A percentile compares a stretch with the other conserved stretches of the same genome.
Conservation (phyloP, 2,113 vertebrate genomes). For the Psittacus erithacus region DNA sequence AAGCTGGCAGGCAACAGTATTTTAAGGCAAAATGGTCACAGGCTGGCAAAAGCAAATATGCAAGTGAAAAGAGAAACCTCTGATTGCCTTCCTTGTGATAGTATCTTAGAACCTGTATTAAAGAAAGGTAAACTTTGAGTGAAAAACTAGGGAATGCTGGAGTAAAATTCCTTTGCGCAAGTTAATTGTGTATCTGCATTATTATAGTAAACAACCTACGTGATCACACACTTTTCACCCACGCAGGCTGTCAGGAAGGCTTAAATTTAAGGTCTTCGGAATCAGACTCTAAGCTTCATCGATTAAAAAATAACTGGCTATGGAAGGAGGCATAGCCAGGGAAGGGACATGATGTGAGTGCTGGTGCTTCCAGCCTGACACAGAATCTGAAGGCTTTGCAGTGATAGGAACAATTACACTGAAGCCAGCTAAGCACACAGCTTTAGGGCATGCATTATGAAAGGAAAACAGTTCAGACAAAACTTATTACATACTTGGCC, state of each 20-base stretch:
- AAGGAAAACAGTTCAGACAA: conserved; percentile 56
- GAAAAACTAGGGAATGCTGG: background rate
- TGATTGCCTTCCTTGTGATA: background rate
- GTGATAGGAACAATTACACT: background rate
- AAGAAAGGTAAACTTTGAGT: background rate
- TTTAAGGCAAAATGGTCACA: background rate
- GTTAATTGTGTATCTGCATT: background rate
- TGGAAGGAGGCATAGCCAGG: background rate
- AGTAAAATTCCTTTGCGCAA: background rate
- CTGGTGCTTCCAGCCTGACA: background rate
- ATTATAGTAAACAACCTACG: background rate
- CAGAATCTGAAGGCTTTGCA: background rate
- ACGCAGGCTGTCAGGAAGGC: background rate
- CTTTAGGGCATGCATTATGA: conserved; percentile 40
- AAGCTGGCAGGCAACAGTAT: background rate
- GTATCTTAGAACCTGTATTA: background rate
- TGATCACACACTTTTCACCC: background rate
- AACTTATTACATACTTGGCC: conserved; percentile 50
- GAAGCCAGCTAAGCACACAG: conserved; percentile 48
- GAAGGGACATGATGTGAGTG: background rate
- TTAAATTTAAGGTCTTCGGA: background rate
- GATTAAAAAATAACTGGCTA: background rate
- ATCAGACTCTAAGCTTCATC: background rate
- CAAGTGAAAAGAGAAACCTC: background rate
- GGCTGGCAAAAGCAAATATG: background rate